A percentile compares a stretch with the other conserved stretches of the same genome.
Conservation (phyloP, 2,888 invertebrate genomes). For the Calameuta pallipes region DNA sequence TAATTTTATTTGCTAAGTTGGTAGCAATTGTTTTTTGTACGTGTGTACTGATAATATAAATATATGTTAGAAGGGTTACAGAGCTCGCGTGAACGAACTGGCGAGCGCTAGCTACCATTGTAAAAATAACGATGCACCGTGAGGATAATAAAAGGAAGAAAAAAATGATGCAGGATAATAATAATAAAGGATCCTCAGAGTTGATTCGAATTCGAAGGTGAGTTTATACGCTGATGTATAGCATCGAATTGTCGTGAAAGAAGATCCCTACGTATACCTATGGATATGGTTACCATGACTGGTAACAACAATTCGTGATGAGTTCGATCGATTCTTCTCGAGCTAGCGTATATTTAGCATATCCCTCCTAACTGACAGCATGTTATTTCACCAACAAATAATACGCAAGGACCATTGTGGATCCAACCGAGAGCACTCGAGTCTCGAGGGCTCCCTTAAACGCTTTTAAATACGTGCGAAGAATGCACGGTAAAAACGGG, state of each 20-base stretch:
- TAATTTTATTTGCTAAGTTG: not conserved
- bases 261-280: not conserved
- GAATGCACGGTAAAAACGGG: slow-evolving; percentile 28
- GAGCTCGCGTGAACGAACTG: not conserved
- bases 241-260: slow-evolving; percentile 5
- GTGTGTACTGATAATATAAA: not conserved
- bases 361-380: slow-evolving; percentile 59
- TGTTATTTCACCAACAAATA: slow-evolving; percentile 63
- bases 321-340: slow-evolving; percentile 49
- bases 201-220: not conserved
- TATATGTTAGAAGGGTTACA: too few species aligned
- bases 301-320: slow-evolving; percentile 20
- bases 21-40: not conserved
- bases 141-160: not conserved
- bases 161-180: not conserved
- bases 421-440: slow-evolving; percentile 48
- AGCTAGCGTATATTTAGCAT: slow-evolving; percentile 58
- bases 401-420: slow-evolving; percentile 55
- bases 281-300: not conserved
- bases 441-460: slow-evolving; percentile 53
- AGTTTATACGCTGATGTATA: not conserved
- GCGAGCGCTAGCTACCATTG: not conserved
- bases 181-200: not conserved
- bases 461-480: slow-evolving; percentile 55
- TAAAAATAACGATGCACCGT: not conserved